Evolutionary conservation across 2,113 vertebrate genomes (phyloP).

Genomic region (Natator depressus): DNA sequence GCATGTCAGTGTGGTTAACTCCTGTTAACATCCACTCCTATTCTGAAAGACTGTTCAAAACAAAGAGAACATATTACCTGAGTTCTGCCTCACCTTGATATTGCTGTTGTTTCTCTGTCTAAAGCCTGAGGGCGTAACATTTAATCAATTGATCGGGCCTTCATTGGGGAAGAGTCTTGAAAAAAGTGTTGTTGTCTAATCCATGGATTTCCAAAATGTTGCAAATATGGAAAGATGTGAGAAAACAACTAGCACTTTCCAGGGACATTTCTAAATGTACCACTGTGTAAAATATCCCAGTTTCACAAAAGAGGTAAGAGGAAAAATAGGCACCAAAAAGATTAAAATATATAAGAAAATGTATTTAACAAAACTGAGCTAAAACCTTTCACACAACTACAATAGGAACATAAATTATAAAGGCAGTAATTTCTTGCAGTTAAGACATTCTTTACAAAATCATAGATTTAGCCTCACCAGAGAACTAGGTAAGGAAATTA

Average conservation of each 20-base stretch:
- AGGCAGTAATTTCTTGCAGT: not conserved
- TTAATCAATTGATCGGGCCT: not conserved
- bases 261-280: not conserved
- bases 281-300: not conserved
- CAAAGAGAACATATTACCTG: not conserved
- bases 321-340: not conserved
- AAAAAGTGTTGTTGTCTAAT: not conserved
- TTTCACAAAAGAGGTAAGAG: not conserved
- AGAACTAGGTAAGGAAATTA: conserved; percentile 38
- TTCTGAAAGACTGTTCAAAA: not conserved
- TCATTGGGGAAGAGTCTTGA: not conserved
- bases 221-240: not conserved
- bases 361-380: not conserved
- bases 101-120: not conserved
- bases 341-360: not conserved
- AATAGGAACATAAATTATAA: not conserved
- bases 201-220: not conserved
- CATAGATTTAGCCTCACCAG: not conserved
- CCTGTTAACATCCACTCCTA: fast-evolving
- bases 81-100: not conserved
- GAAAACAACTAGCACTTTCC: not conserved
- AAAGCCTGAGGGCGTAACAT: not conserved
- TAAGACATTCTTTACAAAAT: not conserved
- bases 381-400: not conserved
- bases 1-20: not conserved